Evolutionary conservation across 1,140 invertebrate genomes (phyloP).

Genomic region (Ceratosolen solmsi): DNA sequence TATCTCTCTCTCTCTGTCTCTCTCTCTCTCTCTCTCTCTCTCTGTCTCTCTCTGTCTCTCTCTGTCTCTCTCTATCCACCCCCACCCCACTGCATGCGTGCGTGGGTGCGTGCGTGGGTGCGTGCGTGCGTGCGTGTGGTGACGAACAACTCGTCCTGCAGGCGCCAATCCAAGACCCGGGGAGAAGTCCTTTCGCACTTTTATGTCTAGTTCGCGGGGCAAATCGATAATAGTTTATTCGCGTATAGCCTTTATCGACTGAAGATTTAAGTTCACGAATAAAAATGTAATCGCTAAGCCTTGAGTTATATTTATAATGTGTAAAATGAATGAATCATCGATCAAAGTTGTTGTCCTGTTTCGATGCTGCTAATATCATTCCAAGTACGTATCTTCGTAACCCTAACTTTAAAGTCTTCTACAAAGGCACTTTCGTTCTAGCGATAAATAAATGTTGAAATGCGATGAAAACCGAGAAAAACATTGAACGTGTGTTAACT

Average conservation of each 20-base stretch:
- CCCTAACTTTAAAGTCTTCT: not conserved
- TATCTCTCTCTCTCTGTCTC: not conserved
- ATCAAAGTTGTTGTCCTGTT: not conserved
- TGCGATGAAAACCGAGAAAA: not conserved
- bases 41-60: not conserved
- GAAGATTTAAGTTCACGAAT: not conserved
- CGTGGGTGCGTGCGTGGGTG: not conserved
- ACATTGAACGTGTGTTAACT: not conserved
- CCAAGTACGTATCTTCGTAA: not conserved
- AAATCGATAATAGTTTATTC: not conserved
- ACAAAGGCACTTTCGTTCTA: not conserved
- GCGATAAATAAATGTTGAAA: not conserved
- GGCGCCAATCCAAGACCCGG: not conserved
- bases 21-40: not conserved
- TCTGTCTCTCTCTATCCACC: not conserved
- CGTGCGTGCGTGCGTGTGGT: no score
- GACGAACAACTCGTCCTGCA: not conserved
- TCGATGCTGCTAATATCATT: not conserved
- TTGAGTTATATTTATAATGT: constrained; percentile 8
- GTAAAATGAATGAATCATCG: constrained; percentile 12
- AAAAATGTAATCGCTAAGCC: not conserved
- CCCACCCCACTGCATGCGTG: not conserved
- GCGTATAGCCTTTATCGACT: not conserved
- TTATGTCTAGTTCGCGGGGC: not conserved
- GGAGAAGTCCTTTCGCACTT: not conserved